phyloP scores from a whole-genome alignment of 2,797 vertebrate species.

The Octomys mimax region DNA sequence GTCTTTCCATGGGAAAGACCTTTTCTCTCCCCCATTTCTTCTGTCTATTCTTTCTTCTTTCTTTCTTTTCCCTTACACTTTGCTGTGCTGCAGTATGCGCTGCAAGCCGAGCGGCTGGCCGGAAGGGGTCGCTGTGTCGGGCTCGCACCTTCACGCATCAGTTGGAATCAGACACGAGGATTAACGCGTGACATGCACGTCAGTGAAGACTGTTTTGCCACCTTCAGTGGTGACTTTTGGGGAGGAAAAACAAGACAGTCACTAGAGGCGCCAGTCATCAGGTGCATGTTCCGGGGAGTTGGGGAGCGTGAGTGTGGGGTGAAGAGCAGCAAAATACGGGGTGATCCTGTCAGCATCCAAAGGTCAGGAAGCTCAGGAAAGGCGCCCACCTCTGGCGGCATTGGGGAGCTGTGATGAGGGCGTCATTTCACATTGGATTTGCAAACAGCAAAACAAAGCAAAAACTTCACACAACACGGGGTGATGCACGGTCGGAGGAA shows the following conservation, averaged over 20 bases:
- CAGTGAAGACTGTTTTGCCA: neutral
- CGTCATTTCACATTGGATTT: too few species aligned
- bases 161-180: too few species aligned
- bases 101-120: rapidly evolving
- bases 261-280: neutral
- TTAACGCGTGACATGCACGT: neutral
- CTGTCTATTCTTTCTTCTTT: too few species aligned
- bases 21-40: too few species aligned
- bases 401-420: too few species aligned
- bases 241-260: neutral
- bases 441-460: neutral
- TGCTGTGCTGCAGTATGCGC: neutral
- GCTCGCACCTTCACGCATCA: neutral
- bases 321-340: neutral
- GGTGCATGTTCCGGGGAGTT: neutral
- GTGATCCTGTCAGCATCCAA: too few species aligned
- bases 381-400: neutral
- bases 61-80: too few species aligned
- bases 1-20: too few species aligned
- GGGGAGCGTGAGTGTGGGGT: neutral
- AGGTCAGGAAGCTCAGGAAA: neutral
- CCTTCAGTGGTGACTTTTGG: too few species aligned
- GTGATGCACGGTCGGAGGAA: neutral
- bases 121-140: neutral
- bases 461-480: neutral